A percentile compares a stretch with the other conserved stretches of the same genome.
These are phyloP conservation scores for fruit fly (Drosophila melanogaster) DNA, from an alignment of 1,140 invertebrate genomes.

Conservation along the genomic window DNA sequence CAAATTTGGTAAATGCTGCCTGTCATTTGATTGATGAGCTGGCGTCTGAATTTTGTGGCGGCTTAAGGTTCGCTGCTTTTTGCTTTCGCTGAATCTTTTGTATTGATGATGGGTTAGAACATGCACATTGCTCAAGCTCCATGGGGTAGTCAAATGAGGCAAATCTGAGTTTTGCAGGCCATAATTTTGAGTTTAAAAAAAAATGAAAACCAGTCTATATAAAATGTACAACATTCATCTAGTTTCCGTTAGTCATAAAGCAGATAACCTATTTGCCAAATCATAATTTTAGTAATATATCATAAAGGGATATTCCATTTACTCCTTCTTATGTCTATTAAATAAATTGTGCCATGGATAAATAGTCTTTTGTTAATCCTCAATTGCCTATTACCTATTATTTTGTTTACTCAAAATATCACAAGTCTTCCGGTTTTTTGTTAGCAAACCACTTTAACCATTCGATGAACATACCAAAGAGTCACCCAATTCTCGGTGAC, in stretches of 20 bases:
- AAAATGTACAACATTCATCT: no score
- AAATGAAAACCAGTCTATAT: no score
- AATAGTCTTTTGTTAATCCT: neutral
- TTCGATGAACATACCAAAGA: neutral
- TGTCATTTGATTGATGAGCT: constrained; percentile 73
- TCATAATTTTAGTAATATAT: no score
- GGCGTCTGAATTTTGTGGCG: constrained; percentile 34
- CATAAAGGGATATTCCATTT: no score
- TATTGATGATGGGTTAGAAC: constrained; percentile 23
- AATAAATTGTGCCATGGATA: no score
- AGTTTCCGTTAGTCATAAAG: no score
- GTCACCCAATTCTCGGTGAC: constrained; percentile 9
- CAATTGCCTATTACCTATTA: neutral
- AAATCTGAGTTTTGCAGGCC: neutral
- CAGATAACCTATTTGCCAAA: no score
- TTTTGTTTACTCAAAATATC: constrained; percentile 10
- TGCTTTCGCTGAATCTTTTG: constrained; percentile 14
- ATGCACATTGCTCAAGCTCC: constrained; percentile 10
- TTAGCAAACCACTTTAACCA: constrained; percentile 4
- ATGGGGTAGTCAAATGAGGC: constrained; percentile 1
- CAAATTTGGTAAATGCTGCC: constrained; percentile 66
- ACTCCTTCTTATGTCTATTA: no score
- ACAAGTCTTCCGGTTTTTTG: constrained; percentile 2
- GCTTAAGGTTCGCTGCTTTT: neutral
- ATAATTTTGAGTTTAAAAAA: no score